Base-by-base conservation (phyloP, 2,797 vertebrate genomes). In the Fistularia commersonii region DNA sequence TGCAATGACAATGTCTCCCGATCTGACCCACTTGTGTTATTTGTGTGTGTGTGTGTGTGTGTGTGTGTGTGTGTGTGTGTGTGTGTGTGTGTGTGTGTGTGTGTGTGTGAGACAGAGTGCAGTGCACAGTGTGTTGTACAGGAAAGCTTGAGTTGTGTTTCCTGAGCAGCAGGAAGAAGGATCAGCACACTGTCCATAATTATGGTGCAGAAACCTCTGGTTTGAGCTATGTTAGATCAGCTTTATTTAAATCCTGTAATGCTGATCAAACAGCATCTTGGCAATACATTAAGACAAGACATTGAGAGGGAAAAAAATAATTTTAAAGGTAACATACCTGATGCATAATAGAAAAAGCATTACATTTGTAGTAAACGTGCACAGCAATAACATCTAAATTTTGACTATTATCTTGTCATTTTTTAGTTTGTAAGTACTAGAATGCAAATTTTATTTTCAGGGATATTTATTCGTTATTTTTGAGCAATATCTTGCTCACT, bases 101-200 rank as follows among this genome's bases (percentile, higher is more conserved):
- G 23, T 23, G 23, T 23, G 23, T 23, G 23, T 23, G n/a, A n/a
- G n/a, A n/a, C n/a, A n/a, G 23, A 23, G 23, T 23, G 23, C 23
- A 23, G 23, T 23, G 23, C 23, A 4, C 23, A 23, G 78, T 54
- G 50, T 71, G 64, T 79, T 66, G 69, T 58, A 79, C 86, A 90
- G 88, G 88, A 90, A 86, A 76, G 68, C 82, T 64, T 61, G 66
- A 81, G 72, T 77, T 79, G 66, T 1, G 64, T 83, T 90, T 91
- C 91, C 90, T 90, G 87, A 81, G 67, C 73, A 57, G 64, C 81
- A 89, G 89, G 90, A 90, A 88, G 71, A 84, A 55, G 79, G 84
- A 88, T 89, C 84, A 83, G 82, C 79, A 63, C 62, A 86, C 64
- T 79, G 81, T 87, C 87, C 75, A 67, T 84, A 88, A 88, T 80